Evolutionary conservation across 2,797 vertebrate species (phyloP).

Genomic region (Rhyacichthys aspro): DNA sequence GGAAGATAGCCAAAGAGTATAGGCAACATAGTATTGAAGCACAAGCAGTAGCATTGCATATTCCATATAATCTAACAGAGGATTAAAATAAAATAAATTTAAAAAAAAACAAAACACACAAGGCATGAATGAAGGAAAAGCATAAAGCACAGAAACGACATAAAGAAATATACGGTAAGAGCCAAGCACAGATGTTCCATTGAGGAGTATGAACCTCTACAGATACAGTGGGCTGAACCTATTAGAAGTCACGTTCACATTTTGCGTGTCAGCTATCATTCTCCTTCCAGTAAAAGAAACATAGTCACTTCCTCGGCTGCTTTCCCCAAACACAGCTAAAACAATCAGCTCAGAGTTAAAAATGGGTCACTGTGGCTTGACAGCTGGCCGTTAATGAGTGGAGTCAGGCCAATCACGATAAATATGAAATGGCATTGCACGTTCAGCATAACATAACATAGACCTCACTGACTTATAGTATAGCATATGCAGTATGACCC

Average conservation of each 20-base stretch:
- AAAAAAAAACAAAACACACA: too few relatives aligned
- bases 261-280: conserved; percentile 4
- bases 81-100: too few relatives aligned
- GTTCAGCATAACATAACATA: too few relatives aligned
- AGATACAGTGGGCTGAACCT: neutral
- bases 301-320: neutral
- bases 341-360: conserved; percentile 21
- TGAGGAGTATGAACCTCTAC: neutral
- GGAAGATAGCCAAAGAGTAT: too few relatives aligned
- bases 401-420: too few relatives aligned
- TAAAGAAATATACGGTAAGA: neutral
- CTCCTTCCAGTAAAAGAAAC: conserved; percentile 24
- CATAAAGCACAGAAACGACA: neutral
- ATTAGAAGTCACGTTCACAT: neutral
- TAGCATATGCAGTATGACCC: too few relatives aligned
- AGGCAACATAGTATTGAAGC: too few relatives aligned
- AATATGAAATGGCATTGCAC: too few relatives aligned
- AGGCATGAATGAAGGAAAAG: neutral
- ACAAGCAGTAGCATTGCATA: too few relatives aligned
- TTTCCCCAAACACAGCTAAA: conserved; percentile 16
- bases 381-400: conserved; percentile 26
- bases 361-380: conserved; percentile 22
- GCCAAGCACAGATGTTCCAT: neutral
- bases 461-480: too few relatives aligned
- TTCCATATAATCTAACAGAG: too few relatives aligned